Base-by-base conservation (phyloP, 2,113 vertebrate species). In the Paratilapia polleni region DNA sequence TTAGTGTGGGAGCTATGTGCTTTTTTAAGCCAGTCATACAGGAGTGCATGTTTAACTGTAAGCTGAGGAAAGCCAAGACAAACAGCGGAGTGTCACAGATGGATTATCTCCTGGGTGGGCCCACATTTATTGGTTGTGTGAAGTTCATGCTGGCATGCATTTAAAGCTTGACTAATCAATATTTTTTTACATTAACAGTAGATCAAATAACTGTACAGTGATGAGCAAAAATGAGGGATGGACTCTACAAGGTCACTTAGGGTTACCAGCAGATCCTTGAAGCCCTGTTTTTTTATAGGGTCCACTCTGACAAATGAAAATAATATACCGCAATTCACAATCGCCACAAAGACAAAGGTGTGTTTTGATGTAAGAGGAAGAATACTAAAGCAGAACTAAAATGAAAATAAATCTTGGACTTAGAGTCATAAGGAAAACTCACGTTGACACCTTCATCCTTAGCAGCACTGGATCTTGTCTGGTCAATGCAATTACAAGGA, bases 61-160 rank as follows among this genome's bases (percentile, higher is more conserved):
- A 80, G 70, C 58, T 28, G 56, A 87, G 57, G 57, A 62, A 60
- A 41, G 62, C 59, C 79, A 82, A 80, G 70, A 78, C 79, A 82
- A 85, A 77, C 79, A 64, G 80, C 47, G 19, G n/a, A 43, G 73
- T 24, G 78, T 84, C 78, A 56, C 57, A 54, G 79, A 80, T 70
- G n/a, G 81, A 82, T 79, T n/a, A 64, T 13, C 34, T 70, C 54
- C 77, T 26, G 28, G 47, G 76, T 64, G 58, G 70, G 34, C 70
- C 13, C 57, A 34, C 52, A 15, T 76, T 76, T 80, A 56, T 70
- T 22, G 49, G 68, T 14, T 28, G 20, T 52, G 24, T 0, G 20
- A 8, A 1, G n/a, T 13, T 70, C 56, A 61, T 63, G 5, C 24
- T 60, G 61, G 19, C 61, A 17, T 24, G 26, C 43, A 52, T 10